Evolutionary conservation across 37 sponge, comb jelly and placozoan species (phyloP).

Genomic region (Aphrocallistes beatrix): DNA sequence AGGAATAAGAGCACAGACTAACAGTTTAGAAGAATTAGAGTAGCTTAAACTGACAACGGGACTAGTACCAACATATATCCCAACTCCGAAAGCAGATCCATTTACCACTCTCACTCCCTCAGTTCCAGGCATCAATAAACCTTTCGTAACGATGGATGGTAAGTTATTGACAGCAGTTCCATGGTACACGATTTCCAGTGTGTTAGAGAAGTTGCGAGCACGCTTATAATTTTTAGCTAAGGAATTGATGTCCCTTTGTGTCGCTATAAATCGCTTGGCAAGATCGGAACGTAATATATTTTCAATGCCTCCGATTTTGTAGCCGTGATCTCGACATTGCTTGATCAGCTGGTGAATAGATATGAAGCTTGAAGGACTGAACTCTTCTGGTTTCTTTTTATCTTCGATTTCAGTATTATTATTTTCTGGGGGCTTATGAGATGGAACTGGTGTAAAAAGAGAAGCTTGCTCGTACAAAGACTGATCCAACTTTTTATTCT

Average conservation of each 20-base stretch:
- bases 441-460: not conserved
- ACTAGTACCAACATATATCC: not conserved
- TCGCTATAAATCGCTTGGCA: not conserved
- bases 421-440: not conserved
- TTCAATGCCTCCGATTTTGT: not conserved
- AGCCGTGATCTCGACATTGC: not conserved
- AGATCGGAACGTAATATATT: not conserved
- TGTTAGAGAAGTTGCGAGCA: not conserved
- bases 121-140: not conserved
- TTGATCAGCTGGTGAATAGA: not conserved
- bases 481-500: not conserved
- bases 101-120: not conserved
- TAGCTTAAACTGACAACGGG: not conserved
- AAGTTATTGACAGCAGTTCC: not conserved
- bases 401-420: not conserved
- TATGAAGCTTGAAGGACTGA: not conserved
- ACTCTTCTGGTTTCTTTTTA: not conserved
- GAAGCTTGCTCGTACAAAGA: not conserved
- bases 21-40: not conserved
- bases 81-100: conserved; percentile 12
- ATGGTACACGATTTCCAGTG: not conserved
- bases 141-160: not conserved
- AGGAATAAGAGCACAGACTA: not conserved
- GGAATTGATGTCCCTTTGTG: not conserved
- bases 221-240: not conserved